Evolutionary conservation across 2,888 invertebrate genomes (phyloP), one percentile per base, ranked within the genome.

Genomic region (Scaptomyza cyrtandrae): DNA sequence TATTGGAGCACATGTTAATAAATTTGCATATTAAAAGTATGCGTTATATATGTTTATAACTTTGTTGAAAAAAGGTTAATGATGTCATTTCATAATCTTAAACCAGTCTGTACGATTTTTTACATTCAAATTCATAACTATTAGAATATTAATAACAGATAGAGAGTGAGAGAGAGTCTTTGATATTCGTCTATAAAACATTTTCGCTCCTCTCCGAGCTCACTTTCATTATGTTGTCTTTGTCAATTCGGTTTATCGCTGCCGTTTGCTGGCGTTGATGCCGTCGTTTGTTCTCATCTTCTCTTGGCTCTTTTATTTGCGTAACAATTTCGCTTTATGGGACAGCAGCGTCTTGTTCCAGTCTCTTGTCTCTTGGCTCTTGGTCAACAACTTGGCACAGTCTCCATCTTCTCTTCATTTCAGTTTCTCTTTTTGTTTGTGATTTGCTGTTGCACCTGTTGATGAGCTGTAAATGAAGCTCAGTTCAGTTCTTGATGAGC

Each of bases 241-340:
- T 71, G 62, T 71, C 76, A 79, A 71, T 71, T 80, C 76, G 57
- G 57, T 58, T 80, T 80, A 75, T 71, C 65, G 64, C 68, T 46
- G 56, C 58, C n/a, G 41, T 59, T 58, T 67, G 56, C 56, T 50
- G 24, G 24, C 24, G 24, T 48, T 56, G 71, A 45, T 65, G 63
- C 46, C 63, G 31, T 54, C 72, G 69, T 67, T 60, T 77, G 73
- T 65, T 71, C 67, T 71, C 66, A 61, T 66, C 61, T 58, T 63
- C 67, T 58, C 63, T 71, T 80, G 55, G 71, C 65, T 10, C 16
- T 33, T 68, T 79, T 82, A 75, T 71, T 82, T 71, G 71, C 56
- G 58, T 70, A 69, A 66, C 66, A 80, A 80, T 84, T 80, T 80
- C 74, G 62, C 58, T 77, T 76, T 80, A 65, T 73, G 57, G 43